Evolutionary conservation across 2,888 invertebrate species (phyloP).

Genomic region (Ophion ventricosus): DNA sequence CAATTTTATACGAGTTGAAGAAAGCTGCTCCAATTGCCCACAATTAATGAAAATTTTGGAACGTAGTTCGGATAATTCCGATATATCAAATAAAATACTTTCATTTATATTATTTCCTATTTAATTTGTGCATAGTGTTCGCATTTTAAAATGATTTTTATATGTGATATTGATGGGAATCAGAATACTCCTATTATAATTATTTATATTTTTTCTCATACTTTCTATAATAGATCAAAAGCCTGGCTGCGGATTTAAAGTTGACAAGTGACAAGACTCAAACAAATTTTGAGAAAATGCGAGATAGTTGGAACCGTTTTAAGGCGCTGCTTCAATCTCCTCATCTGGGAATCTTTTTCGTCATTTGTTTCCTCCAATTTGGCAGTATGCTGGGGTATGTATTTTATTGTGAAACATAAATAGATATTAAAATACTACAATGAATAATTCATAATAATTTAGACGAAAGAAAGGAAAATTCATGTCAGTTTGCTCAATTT

Average conservation of each 20-base stretch:
- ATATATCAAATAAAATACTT: no score
- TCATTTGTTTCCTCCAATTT: constrained; percentile 88
- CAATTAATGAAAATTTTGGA: neutral
- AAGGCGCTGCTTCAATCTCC: constrained; percentile 88
- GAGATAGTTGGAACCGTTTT: constrained; percentile 86
- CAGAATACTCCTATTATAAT: no score
- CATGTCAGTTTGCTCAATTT: no score
- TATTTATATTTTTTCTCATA: constrained; percentile 49
- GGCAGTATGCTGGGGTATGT: constrained; percentile 88
- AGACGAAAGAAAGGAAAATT: no score
- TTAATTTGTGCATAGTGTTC: neutral
- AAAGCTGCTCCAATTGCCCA: neutral
- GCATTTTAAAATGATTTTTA: neutral
- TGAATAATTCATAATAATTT: neutral
- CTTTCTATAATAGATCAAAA: constrained; percentile 81
- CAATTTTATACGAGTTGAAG: neutral
- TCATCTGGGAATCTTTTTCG: constrained; percentile 86
- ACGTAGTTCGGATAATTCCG: no score
- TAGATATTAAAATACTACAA: neutral
- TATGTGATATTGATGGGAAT: no score
- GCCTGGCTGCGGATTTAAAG: constrained; percentile 74
- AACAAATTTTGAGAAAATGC: constrained; percentile 84
- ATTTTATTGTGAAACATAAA: neutral
- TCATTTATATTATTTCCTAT: neutral
- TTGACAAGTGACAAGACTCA: constrained; percentile 65